These are phyloP conservation scores for Crocuta crocuta DNA, from an alignment of 2,113 vertebrate genomes.

Conservation along the genomic window DNA sequence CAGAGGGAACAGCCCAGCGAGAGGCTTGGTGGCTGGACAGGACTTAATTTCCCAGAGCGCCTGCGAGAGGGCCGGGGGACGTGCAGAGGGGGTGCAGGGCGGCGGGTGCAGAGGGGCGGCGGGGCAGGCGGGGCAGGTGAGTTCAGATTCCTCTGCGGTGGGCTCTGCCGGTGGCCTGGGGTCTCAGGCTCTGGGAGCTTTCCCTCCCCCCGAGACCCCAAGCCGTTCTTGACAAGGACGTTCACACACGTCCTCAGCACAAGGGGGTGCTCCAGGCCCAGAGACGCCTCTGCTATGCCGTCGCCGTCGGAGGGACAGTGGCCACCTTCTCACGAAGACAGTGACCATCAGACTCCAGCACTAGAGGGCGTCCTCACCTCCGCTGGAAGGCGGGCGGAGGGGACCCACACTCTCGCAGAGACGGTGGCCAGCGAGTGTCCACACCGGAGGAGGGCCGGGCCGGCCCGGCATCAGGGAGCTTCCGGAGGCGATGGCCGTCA, in stretches of 20 bases:
- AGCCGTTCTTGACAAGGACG: neutral
- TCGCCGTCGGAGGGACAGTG: neutral
- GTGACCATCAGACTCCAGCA: neutral
- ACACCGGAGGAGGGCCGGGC: neutral
- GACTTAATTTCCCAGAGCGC: neutral
- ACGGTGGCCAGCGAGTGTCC: too few relatives aligned
- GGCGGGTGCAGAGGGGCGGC: rapidly evolving
- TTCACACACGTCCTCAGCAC: neutral
- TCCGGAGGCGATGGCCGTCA: neutral
- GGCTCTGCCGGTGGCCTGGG: neutral
- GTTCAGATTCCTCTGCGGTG: neutral
- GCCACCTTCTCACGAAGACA: neutral
- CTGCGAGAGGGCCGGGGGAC: rapidly evolving
- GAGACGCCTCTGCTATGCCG: rapidly evolving
- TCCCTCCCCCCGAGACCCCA: too few relatives aligned
- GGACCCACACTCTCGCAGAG: neutral
- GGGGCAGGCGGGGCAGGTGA: neutral
- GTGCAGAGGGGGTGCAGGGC: too few relatives aligned
- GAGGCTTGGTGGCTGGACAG: neutral
- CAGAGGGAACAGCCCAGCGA: neutral
- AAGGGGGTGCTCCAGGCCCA: neutral
- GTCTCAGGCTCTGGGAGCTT: neutral
- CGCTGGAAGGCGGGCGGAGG: neutral
- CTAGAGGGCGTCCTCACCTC: neutral
- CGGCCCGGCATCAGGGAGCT: neutral